Evolutionary conservation across 1,140 invertebrate genomes (phyloP), one percentile per base, ranked within the genome.

Genomic region (Drosophila persimilis): DNA sequence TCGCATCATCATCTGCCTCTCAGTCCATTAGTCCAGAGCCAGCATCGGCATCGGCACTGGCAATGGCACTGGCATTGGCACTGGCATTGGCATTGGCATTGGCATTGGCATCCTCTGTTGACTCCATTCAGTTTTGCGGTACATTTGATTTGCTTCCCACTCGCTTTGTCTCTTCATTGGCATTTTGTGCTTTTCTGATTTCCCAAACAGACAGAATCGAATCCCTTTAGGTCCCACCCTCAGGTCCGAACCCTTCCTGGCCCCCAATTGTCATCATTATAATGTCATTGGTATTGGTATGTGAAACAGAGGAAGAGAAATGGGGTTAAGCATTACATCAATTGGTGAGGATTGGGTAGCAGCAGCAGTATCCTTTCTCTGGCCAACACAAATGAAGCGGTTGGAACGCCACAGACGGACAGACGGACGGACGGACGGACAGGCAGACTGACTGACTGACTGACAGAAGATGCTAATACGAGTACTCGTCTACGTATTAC

Each of bases 101-200:
- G 29, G 29, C 31, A 31, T 31, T 78, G 69, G 63, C 52, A 65
- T 71, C 85, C 78, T 88, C 88, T 83, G 84, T 85, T 79, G 79
- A 88, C 84, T 88, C 79, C 84, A 88, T 83, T 79, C 83, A 79
- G 78, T 88, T 89, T 88, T 88, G 83, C 79, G 83, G 83, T 88
- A 88, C 83, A 89, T 89, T 88, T 88, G 84, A 83, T 89, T 88
- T 83, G 46, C 57, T 69, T 72, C 56, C 50, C 31, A 44, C 54
- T 73, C 52, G 43, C 51, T 62, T 67, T 79, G 59, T 88, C 73
- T 72, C 70, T 69, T 75, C 66, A 65, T 64, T 85, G 74, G 45
- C 48, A 57, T 67, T 64, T 64, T 67, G 69, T 81, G 58, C 63
- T 72, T 66, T 64, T 48, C 46, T 66, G 63, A 54, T 63, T 74